Conservation (phyloP, 2,113 vertebrate genomes). For the Miniopterus natalensis region DNA sequence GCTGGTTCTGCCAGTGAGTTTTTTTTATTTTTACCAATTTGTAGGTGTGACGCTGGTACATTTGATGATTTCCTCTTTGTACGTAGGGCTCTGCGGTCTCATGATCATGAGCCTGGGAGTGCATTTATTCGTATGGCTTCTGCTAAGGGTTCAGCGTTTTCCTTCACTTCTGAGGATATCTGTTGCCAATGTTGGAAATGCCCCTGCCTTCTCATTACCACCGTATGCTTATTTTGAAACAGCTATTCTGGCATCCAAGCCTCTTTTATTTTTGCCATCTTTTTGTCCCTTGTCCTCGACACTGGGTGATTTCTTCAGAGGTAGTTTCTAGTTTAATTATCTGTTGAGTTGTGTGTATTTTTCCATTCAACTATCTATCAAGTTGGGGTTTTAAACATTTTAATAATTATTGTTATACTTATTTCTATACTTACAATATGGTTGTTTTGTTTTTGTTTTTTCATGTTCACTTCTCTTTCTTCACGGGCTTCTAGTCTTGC, state of each 20-base stretch:
- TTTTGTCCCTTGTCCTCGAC: not conserved
- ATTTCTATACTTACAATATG: not conserved
- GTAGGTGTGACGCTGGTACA: not conserved
- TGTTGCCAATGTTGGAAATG: not conserved
- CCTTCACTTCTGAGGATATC: not conserved
- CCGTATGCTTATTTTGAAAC: not conserved
- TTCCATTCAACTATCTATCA: not conserved
- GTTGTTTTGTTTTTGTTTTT: not conserved
- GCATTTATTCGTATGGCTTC: not conserved
- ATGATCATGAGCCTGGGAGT: not conserved
- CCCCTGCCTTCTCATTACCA: not conserved
- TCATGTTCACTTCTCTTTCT: not conserved
- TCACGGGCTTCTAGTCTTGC: not conserved
- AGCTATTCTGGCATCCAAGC: too few species aligned
- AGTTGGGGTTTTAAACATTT: not conserved
- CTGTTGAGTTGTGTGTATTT: constrained; percentile 16
- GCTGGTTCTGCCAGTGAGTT: not conserved
- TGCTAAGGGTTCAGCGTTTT: not conserved
- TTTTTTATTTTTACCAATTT: not conserved
- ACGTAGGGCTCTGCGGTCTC: not conserved
- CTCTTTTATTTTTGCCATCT: not conserved
- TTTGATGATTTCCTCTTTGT: not conserved
- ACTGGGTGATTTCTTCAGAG: not conserved
- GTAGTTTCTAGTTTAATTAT: constrained; percentile 7
- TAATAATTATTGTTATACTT: not conserved